These are phyloP conservation scores for Pipistrellus kuhlii DNA, from an alignment of 2,797 vertebrate species.

Conservation along the genomic window DNA sequence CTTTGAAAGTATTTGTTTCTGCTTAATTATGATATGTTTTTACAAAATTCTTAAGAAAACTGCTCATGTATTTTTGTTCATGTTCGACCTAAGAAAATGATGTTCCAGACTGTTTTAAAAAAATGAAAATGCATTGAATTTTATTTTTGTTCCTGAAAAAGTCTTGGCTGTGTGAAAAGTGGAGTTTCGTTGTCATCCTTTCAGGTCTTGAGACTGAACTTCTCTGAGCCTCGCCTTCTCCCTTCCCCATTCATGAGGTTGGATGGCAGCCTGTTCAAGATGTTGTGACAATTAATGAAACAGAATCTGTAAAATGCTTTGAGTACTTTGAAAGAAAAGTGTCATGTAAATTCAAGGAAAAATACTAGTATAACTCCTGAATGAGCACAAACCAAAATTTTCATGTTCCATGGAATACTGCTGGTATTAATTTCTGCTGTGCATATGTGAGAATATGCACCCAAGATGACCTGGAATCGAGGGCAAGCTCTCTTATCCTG, in stretches of 20 bases:
- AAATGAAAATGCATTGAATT: neutral
- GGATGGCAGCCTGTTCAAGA: constrained; percentile 51
- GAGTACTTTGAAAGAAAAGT: constrained; percentile 70
- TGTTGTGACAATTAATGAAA: constrained; percentile 68
- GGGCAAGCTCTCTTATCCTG: neutral
- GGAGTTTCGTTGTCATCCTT: neutral
- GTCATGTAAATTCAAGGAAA: constrained; percentile 59
- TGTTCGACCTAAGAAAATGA: neutral
- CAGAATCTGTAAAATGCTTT: constrained; percentile 63
- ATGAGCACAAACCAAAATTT: neutral
- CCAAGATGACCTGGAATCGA: neutral
- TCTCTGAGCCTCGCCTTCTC: neutral
- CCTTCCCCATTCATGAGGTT: neutral
- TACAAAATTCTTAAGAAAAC: neutral
- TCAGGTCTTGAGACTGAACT: neutral
- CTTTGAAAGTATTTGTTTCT: neutral
- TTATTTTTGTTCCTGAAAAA: neutral
- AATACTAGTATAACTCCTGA: neutral
- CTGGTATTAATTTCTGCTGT: too few relatives aligned
- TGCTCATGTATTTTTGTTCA: neutral
- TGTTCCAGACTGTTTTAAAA: neutral
- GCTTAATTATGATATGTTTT: neutral
- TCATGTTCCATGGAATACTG: neutral
- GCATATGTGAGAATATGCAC: too few relatives aligned
- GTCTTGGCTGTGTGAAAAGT: neutral